Evolutionary conservation across 2,797 vertebrate species (phyloP), one percentile per base, ranked within the genome.

Genomic region (Parauchenoglanis punctatus): DNA sequence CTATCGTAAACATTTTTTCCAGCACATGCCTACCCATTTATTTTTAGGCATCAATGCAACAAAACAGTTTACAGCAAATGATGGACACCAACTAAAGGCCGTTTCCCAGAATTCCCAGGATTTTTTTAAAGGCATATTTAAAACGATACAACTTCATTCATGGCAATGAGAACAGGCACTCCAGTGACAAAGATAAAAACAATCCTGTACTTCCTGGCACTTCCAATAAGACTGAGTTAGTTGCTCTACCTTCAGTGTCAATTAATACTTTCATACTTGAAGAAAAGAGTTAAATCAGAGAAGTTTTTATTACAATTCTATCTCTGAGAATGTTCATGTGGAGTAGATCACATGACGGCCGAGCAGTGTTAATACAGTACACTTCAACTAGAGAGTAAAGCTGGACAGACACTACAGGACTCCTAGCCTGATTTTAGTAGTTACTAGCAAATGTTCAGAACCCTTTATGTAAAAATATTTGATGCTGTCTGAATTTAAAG

Each of bases 31-130:
- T 20, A 76, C 54, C 12, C 17, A 40, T 11, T 81, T 63, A 49
- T 67, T 52, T 52, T 84, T 80, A 81, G 58, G 46, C 76, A 85
- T 80, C 85, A 89, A 90, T 85, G 58, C 68, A 58, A 85, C 54
- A 35, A 80, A 58, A 88, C 28, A 67, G 56, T 82, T 75, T 85
- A 75, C 87, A 89, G 73, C 83, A 81, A 77, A 85, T 40, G 56
- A 63, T 28, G 70, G 56, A 49, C 44, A 73, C 49, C 67, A 40
- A 86, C 46, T 13, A 54, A 18, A 25, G 35, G 67, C 83, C 3
- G 11, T 82, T 76, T 83, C 28, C 23, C 13, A 84, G 23, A 52
- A 28, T 70, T 44, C 46, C 31, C 17, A 49, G 7, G 44, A 35
- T 67, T 85, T 49, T 75, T 75, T 63, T 44, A 85, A 87, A 80